Base-by-base conservation (phyloP, 2,113 vertebrate genomes). In the Lophura nycthemera region DNA sequence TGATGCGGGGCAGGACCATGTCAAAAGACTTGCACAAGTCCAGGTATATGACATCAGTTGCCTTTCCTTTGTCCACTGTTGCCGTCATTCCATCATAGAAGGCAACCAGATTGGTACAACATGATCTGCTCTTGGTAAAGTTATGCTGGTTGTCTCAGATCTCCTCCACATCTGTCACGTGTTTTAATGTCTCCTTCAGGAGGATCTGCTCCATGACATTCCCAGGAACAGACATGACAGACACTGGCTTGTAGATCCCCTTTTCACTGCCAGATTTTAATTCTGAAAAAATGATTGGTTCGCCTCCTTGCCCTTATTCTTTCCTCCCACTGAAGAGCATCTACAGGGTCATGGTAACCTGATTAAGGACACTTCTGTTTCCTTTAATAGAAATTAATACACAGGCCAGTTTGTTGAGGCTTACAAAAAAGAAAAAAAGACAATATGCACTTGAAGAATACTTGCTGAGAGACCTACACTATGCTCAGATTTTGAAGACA, bases 321-420 rank as follows among this genome's bases (percentile, higher is more conserved):
- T 83, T 65, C 13, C 80, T n/a, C 74, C 54, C 48, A 54, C 14
- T 54, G 56, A 86, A 43, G 30, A 82, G 17, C 8, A 34, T 54
- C 63, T 66, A 29, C 34, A 48, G 22, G 25, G 13, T 43, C 8
- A 7, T 72, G 43, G 63, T 72, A 82, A 1, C 14, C 42, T 43
- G 42, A 43, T 6, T 77, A 78, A 54, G 40, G 38, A 60, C 10
- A 36, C 3, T 56, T 5, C 30, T 88, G 40, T 9, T 77, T 5
- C 20, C 4, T 88, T 88, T 79, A 3, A 6, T 32, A 34, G 10
- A 80, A 81, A 14, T 6, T 42, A 45, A 66, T 71, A 24, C 9
- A 57, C 13, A 25, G 0, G 0, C 45, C 65, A 50, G 6, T 57
- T 48, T 0, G 0, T 54, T 22, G 27, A 57, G 64, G 10, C 16